Conservation (phyloP, 1,140 invertebrate genomes). For the Chlorops oryzae region DNA sequence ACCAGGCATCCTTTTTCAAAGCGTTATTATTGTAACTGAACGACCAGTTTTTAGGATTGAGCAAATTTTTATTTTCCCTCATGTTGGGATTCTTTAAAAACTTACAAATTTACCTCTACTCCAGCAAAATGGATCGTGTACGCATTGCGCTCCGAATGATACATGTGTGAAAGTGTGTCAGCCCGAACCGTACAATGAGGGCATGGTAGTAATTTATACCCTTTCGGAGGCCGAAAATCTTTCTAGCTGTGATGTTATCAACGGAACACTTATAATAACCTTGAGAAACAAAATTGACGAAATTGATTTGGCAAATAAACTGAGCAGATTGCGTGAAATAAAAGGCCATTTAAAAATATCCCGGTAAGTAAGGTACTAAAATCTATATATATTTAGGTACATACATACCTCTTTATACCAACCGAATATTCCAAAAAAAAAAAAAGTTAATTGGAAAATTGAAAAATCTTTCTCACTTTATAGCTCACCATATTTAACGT, state of each 20-base stretch:
- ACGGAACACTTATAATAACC: conserved; percentile 29
- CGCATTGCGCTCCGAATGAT: no score
- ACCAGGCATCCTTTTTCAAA: no score
- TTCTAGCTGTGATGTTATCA: conserved; percentile 34
- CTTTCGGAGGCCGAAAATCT: conserved; percentile 30
- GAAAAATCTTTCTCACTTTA: not conserved
- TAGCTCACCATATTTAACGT: conserved; percentile 29
- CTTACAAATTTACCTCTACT: no score
- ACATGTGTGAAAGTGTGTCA: conserved; percentile 31
- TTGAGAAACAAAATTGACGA: conserved; percentile 29
- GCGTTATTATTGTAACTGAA: no score
- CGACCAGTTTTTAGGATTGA: no score
- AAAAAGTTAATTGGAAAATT: no score
- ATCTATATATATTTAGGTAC: no score
- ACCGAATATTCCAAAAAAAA: no score
- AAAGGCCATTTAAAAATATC: conserved; percentile 33
- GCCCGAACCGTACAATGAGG: conserved; percentile 12
- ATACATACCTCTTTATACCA: no score
- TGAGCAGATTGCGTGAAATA: conserved; percentile 31
- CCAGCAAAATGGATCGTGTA: no score
- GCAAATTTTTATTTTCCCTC: no score
- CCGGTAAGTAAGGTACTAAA: conserved; percentile 20
- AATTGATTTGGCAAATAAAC: conserved; percentile 18
- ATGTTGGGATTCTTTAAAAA: no score
- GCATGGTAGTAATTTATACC: conserved; percentile 20